These are phyloP conservation scores for Trematomus bernacchii DNA, from an alignment of 2,797 vertebrate genomes.

Conservation along the genomic window DNA sequence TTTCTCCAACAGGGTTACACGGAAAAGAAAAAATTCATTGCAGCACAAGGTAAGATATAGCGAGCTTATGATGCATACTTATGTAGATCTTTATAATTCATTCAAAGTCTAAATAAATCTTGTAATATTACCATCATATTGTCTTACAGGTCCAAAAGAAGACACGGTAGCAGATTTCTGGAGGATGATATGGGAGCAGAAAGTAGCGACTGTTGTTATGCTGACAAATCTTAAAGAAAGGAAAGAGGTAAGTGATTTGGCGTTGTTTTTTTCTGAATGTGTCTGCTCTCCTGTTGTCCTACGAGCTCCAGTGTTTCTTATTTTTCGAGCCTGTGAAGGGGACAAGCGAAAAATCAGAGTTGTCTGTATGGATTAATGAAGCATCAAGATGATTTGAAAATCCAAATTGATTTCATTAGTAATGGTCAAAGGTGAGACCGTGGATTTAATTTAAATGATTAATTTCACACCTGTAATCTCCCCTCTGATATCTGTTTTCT, in stretches of 20 bases:
- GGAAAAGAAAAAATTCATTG: conserved; percentile 98
- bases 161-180: conserved; percentile 95
- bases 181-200: conserved; percentile 99
- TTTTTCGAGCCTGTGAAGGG: background rate
- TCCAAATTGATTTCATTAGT: conserved; percentile 17
- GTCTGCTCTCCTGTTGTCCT: background rate
- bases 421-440: conserved; percentile 18
- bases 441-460: conserved; percentile 6
- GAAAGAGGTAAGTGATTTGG: conserved; percentile 89
- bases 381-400: conserved; percentile 12
- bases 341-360: background rate
- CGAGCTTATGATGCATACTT: background rate
- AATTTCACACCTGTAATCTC: conserved; percentile 29
- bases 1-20: conserved; percentile 89
- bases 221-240: conserved; percentile 97
- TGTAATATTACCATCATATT: background rate
- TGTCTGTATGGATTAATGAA: background rate
- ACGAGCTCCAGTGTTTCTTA: background rate
- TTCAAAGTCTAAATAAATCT: background rate
- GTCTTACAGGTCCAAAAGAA: conserved; percentile 91
- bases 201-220: conserved; percentile 94
- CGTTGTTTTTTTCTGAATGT: background rate
- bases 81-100: background rate
- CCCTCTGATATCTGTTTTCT: conserved; percentile 21
- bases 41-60: conserved; percentile 91